phyloP scores from a whole-genome alignment of 2,888 invertebrate species.

The Eupithecia pulchellata region DNA sequence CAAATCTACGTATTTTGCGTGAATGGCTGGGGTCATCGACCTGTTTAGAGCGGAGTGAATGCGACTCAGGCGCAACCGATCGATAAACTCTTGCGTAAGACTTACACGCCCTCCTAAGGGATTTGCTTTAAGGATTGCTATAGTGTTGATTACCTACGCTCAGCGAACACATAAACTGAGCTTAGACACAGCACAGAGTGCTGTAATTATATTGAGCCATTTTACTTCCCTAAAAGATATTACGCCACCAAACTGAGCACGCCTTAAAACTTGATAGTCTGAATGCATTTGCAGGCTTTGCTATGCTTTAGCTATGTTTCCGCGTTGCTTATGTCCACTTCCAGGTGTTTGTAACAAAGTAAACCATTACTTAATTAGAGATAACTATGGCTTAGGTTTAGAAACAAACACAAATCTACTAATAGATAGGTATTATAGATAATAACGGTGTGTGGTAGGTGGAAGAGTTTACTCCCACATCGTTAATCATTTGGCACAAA shows the following conservation, averaged over 20 bases:
- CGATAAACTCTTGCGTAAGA: constrained; percentile 79
- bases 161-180: constrained; percentile 41
- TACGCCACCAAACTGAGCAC: constrained; percentile 49
- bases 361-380: not conserved
- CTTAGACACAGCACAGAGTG: constrained; percentile 48
- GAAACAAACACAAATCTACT: not conserved
- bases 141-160: constrained; percentile 47
- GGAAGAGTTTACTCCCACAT: not conserved
- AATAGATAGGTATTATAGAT: not conserved
- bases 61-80: constrained; percentile 73
- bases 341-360: constrained; percentile 25
- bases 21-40: constrained; percentile 75
- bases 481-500: not conserved
- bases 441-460: not conserved
- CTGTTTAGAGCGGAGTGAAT: constrained; percentile 70
- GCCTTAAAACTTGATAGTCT: constrained; percentile 39
- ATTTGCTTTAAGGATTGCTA: constrained; percentile 59
- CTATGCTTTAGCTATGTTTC: constrained; percentile 24
- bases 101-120: constrained; percentile 73
- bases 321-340: constrained; percentile 30
- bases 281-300: constrained; percentile 36
- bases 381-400: not conserved
- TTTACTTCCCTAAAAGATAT: constrained; percentile 60
- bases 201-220: constrained; percentile 56
- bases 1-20: constrained; percentile 71